Evolutionary conservation across 1,140 invertebrate species (phyloP).

Genomic region (Tyrophagus putrescentiae): DNA sequence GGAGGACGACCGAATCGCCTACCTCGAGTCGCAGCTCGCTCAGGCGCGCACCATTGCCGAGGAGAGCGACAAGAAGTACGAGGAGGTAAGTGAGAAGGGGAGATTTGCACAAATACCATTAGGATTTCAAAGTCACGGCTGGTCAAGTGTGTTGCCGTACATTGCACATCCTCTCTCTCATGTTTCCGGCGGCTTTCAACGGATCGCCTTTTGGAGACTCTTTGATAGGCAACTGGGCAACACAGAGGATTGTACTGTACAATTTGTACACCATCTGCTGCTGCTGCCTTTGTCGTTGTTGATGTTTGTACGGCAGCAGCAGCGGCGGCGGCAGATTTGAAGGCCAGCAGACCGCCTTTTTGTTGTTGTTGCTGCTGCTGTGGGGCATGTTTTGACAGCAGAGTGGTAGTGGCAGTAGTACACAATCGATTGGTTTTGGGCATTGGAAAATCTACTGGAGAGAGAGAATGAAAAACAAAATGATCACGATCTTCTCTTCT

Average conservation of each 20-base stretch:
- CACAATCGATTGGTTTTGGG: constrained; percentile 1
- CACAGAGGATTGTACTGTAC: too few relatives aligned
- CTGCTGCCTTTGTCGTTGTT: too few relatives aligned
- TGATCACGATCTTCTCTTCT: background rate
- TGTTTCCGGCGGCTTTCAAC: background rate
- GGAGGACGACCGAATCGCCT: constrained; percentile 89
- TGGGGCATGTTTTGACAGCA: too few relatives aligned
- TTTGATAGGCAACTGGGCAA: too few relatives aligned
- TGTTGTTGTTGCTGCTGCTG: too few relatives aligned
- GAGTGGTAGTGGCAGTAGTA: too few relatives aligned
- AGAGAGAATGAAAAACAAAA: background rate
- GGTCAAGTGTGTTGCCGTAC: background rate
- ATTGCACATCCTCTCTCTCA: background rate
- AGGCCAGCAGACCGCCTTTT: too few relatives aligned
- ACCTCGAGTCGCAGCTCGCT: constrained; percentile 81
- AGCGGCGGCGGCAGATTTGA: too few relatives aligned
- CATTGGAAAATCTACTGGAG: background rate
- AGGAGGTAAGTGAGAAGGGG: constrained; percentile 71
- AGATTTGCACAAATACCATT: background rate
- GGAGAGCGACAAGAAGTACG: constrained; percentile 98
- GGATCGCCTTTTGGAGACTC: too few relatives aligned
- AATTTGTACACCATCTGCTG: too few relatives aligned
- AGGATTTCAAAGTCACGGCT: background rate
- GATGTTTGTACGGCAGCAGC: too few relatives aligned
- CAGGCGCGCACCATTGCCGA: constrained; percentile 95